Percentiles rank a stretch among this genome's conserved stretches.
Conservation (phyloP, 2,113 vertebrate genomes). For the Alligator mississippiensis region DNA sequence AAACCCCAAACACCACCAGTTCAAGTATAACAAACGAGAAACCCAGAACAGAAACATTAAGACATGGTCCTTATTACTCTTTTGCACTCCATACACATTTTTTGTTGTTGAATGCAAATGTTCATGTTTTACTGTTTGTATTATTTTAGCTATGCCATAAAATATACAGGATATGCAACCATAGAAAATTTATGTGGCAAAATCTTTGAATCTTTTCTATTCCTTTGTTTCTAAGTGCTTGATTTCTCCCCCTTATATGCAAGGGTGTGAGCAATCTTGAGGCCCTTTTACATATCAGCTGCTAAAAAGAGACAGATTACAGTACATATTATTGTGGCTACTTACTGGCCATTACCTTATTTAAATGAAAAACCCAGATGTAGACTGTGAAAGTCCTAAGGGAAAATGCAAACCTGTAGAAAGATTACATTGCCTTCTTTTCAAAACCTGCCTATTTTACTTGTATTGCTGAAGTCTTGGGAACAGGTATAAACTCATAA, state of each 20-base stretch:
- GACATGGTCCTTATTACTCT: no score
- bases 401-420: not conserved
- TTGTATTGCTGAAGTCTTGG: not conserved
- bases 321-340: not conserved
- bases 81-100: not conserved
- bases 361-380: not conserved
- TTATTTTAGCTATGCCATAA: not conserved
- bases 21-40: slow-evolving; percentile 8
- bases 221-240: not conserved
- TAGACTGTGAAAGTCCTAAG: not conserved
- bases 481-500: not conserved
- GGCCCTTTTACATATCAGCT: not conserved
- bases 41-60: not conserved
- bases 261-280: not conserved
- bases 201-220: not conserved
- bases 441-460: not conserved
- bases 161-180: not conserved
- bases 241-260: not conserved
- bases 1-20: not conserved
- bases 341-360: not conserved
- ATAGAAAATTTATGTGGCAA: not conserved
- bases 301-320: not conserved
- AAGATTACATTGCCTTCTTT: not conserved
- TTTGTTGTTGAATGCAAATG: not conserved
- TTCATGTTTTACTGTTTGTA: not conserved